Evolutionary conservation across 2,113 vertebrate genomes (phyloP), one percentile per base, ranked within the genome.

Genomic region (Indicator maculatus): DNA sequence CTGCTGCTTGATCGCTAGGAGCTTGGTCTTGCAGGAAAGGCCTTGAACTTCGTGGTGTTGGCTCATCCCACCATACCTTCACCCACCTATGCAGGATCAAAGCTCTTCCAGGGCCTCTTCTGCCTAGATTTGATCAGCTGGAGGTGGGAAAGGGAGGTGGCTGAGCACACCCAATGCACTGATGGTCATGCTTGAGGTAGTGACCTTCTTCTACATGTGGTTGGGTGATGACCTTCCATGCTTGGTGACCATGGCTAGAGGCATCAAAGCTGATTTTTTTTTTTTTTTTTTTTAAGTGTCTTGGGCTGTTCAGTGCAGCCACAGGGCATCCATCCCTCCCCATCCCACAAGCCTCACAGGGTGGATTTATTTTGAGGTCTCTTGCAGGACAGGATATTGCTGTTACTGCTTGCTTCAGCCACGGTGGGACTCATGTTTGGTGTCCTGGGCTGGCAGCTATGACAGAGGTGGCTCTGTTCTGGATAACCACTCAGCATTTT

Each of bases 401-500:
- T 12, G 85, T 21, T 27, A 8, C 18, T 0, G 11, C 71, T 24
- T 20, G 11, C 9, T 2, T 1, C 15, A 0, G 58, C 30, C 8
- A 0, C n/a, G 2, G 3, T 2, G 31, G 44, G n/a, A 38, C 31
- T 13, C 0, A 3, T 9, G 20, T 7, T 44, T 17, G 38, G 44
- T 31, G 63, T 38, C 70, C 73, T 33, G 28, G 56, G 15, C 0
- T 0, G 3, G 3, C 10, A 18, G 16, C 36, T 18, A 4, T 2
- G 67, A 30, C 33, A 3, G 17, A 14, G 33, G 21, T 1, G 77
- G n/a, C 24, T 5, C 8, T 7, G 53, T 12, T 4, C 7, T 5
- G 28, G 19, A 0, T 5, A 5, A 47, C 8, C 5, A 0, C 9
- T 0, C 4, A 0, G 0, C 0, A 0, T 31, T 44, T 0, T 12